Evolutionary conservation across 64 coral and sea anemone genomes (phyloP).

Genomic region (Pocillopora damicornis): DNA sequence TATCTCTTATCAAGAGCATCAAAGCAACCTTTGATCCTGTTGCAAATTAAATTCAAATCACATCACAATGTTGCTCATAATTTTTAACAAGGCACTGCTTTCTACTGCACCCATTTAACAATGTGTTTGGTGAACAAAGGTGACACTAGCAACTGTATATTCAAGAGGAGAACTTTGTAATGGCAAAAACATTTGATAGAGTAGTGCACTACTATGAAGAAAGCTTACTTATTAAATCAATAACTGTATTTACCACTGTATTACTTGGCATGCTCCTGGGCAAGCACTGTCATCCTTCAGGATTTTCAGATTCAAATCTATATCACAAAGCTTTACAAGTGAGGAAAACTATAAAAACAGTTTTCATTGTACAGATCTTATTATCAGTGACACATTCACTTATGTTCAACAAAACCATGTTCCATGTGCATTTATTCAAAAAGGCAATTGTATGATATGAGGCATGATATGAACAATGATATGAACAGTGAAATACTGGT

Average conservation of each 20-base stretch:
- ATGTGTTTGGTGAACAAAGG: too few relatives aligned
- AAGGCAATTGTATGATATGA: too few relatives aligned
- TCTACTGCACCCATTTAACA: too few relatives aligned
- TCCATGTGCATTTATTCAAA: background rate
- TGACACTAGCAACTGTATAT: too few relatives aligned
- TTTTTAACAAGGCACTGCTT: too few relatives aligned
- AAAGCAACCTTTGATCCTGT: slow-evolving; percentile 72
- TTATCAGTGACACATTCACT: too few relatives aligned
- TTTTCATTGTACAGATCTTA: too few relatives aligned
- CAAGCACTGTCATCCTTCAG: slow-evolving; percentile 92
- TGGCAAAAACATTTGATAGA: too few relatives aligned
- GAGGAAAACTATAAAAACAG: too few relatives aligned
- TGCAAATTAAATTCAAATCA: background rate
- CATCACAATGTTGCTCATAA: background rate
- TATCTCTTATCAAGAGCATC: slow-evolving; percentile 74
- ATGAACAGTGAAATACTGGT: too few relatives aligned
- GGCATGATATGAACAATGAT: too few relatives aligned
- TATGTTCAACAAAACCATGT: background rate
- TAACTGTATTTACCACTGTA: slow-evolving; percentile 67
- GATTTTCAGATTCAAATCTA: slow-evolving; percentile 94
- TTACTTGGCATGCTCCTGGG: slow-evolving; percentile 89
- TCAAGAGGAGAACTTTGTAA: too few relatives aligned
- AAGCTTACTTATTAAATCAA: background rate
- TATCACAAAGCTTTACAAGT: background rate
- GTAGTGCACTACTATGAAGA: background rate